Percentiles rank a stretch among this genome's conserved stretches.
Conservation (phyloP, 2,888 invertebrate genomes). For the Phengaris arion region DNA sequence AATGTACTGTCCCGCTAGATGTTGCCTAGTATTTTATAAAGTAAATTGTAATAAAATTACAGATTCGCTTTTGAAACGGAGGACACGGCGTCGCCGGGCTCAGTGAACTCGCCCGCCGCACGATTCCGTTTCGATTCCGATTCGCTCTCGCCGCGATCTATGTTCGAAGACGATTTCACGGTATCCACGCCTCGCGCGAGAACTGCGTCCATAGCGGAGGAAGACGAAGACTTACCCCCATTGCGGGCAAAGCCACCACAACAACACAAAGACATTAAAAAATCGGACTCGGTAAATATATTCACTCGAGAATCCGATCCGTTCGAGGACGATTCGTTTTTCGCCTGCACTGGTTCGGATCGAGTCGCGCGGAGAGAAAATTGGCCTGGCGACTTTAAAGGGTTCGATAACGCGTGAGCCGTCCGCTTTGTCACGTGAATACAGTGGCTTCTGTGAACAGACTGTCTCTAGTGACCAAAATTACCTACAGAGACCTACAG, state of each 20-base stretch:
- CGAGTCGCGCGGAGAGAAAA: slow-evolving; percentile 68
- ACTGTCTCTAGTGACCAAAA: background rate
- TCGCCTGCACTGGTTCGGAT: slow-evolving; percentile 79
- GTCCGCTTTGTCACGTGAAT: slow-evolving; percentile 10
- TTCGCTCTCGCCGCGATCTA: slow-evolving; percentile 66
- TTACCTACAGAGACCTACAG: background rate
- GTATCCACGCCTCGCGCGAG: slow-evolving; percentile 60
- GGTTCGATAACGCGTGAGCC: slow-evolving; percentile 56
- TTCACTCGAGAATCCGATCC: slow-evolving; percentile 92
- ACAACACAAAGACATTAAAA: slow-evolving; percentile 84
- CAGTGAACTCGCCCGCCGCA: slow-evolving; percentile 56
- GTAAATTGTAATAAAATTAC: background rate
- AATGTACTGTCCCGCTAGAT: too few relatives aligned
- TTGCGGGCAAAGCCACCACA: slow-evolving; percentile 55
- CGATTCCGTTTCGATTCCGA: slow-evolving; percentile 72
- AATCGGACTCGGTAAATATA: slow-evolving; percentile 94
- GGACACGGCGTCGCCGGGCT: slow-evolving; percentile 63
- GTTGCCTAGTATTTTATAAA: too few relatives aligned
- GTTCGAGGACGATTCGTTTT: slow-evolving; percentile 93
- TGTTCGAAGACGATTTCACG: slow-evolving; percentile 82
- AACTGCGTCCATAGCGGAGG: slow-evolving; percentile 72
- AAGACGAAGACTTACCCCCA: slow-evolving; percentile 70
- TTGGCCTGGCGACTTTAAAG: slow-evolving; percentile 75
- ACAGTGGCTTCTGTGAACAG: background rate
- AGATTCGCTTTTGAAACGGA: slow-evolving; percentile 69